Evolutionary conservation across 1,140 invertebrate genomes (phyloP).

Genomic region (Trachymyrmex septentrionalis): DNA sequence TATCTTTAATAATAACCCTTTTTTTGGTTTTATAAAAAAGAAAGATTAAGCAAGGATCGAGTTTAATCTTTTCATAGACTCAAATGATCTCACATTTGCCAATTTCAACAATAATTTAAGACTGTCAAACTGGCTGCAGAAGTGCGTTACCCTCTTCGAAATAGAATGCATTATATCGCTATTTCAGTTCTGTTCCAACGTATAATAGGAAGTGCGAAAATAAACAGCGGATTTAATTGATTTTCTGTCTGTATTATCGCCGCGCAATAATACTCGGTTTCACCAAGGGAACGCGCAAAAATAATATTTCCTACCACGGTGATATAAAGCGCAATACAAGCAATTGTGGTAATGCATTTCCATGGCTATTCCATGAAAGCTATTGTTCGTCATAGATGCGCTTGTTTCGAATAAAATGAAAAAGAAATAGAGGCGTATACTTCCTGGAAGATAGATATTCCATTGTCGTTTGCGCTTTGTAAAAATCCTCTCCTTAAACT

Average conservation of each 20-base stretch:
- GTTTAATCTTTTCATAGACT: background rate
- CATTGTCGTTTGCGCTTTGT: background rate
- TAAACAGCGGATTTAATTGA: conserved; percentile 49
- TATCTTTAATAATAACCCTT: background rate
- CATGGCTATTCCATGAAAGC: background rate
- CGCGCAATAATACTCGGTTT: background rate
- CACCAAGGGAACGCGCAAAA: background rate
- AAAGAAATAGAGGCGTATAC: conserved; percentile 21
- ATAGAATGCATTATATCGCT: conserved; percentile 42
- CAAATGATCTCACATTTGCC: no score
- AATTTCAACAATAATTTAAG: conserved; percentile 10
- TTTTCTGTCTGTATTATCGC: conserved; percentile 46
- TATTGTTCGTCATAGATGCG: conserved; percentile 22
- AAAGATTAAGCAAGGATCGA: background rate
- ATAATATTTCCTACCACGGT: background rate
- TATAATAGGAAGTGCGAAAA: conserved; percentile 43
- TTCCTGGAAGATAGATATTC: background rate
- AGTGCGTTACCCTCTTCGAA: conserved; percentile 31
- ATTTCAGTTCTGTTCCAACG: conserved; percentile 22
- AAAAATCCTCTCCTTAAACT: conserved; percentile 45
- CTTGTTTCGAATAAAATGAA: conserved; percentile 11
- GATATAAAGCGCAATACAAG: conserved; percentile 10
- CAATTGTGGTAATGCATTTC: background rate
- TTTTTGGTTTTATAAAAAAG: no score
- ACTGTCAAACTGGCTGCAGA: conserved; percentile 3